Percentiles rank a stretch among this genome's conserved stretches.
These are phyloP conservation scores for Parascotia fuliginaria DNA, from an alignment of 2,888 invertebrate species.

Conservation along the genomic window DNA sequence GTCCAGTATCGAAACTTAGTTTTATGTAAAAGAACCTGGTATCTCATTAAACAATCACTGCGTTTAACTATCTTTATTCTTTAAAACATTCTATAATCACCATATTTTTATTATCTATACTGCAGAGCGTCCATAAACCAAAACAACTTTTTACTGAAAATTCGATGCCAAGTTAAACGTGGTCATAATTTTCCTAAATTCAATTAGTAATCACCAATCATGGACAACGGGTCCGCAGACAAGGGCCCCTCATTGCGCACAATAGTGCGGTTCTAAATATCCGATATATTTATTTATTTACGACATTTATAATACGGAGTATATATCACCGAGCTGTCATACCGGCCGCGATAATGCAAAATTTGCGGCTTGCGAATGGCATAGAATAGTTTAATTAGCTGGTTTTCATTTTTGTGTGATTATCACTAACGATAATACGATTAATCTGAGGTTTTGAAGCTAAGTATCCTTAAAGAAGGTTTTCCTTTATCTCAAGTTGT, in stretches of 20 bases:
- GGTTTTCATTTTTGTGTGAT: not conserved
- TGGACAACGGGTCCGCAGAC: slow-evolving; percentile 53
- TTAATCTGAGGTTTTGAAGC: too few species aligned
- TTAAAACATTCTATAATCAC: too few species aligned
- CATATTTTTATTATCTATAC: too few species aligned
- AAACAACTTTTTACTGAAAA: too few species aligned
- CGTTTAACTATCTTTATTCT: too few species aligned
- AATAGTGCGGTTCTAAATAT: slow-evolving; percentile 83
- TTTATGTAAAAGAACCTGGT: too few species aligned
- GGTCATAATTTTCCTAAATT: slow-evolving; percentile 33
- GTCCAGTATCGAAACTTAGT: too few species aligned
- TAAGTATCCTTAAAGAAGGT: too few species aligned
- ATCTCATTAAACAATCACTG: too few species aligned
- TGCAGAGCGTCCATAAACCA: too few species aligned
- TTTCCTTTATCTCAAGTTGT: too few species aligned
- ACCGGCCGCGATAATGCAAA: slow-evolving; percentile 83
- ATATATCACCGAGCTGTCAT: slow-evolving; percentile 83
- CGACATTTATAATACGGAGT: slow-evolving; percentile 84
- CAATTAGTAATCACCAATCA: slow-evolving; percentile 28
- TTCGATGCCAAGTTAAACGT: slow-evolving; percentile 1
- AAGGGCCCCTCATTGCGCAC: slow-evolving; percentile 64
- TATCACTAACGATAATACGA: too few species aligned
- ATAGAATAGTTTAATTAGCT: slow-evolving; percentile 50
- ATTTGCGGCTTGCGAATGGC: slow-evolving; percentile 62
- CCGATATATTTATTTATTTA: slow-evolving; percentile 83